phyloP scores from a whole-genome alignment of 2,113 vertebrate species.

The Eudyptes chrysolophus region DNA sequence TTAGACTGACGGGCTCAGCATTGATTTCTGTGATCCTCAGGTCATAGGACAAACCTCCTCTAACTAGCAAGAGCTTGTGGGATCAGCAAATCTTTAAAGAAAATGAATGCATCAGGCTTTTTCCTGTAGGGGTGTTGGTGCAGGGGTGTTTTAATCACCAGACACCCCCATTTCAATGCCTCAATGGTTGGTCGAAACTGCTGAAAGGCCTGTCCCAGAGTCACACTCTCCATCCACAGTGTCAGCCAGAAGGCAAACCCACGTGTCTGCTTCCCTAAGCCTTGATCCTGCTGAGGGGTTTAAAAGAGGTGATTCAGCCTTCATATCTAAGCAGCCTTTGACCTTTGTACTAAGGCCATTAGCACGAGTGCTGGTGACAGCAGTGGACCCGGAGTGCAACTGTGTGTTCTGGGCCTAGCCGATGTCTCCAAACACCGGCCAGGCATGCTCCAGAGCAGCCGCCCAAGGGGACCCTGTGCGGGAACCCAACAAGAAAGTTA shows the following conservation, averaged over 20 bases:
- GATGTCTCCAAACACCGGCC: background rate
- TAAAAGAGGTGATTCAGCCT: constrained; percentile 50
- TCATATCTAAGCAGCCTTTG: constrained; percentile 56
- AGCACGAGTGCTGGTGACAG: background rate
- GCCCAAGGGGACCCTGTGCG: no score
- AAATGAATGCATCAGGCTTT: background rate
- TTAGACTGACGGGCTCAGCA: background rate
- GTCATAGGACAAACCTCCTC: background rate
- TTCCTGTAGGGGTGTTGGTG: background rate
- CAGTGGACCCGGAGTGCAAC: background rate
- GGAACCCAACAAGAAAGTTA: accelerated
- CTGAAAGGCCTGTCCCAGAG: background rate
- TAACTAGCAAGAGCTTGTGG: background rate
- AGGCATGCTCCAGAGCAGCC: background rate
- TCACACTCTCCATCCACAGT: background rate
- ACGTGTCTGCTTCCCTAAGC: constrained; percentile 45
- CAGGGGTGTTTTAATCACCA: background rate
- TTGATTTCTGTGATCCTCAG: background rate
- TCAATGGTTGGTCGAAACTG: accelerated
- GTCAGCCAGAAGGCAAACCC: constrained; percentile 27
- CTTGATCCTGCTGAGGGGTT: constrained; percentile 58
- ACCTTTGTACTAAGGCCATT: constrained; percentile 44
- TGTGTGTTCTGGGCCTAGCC: background rate
- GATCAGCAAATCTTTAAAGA: background rate
- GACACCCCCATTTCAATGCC: background rate